phyloP scores from a whole-genome alignment of 2,888 invertebrate species.

The Aradus depressus region DNA sequence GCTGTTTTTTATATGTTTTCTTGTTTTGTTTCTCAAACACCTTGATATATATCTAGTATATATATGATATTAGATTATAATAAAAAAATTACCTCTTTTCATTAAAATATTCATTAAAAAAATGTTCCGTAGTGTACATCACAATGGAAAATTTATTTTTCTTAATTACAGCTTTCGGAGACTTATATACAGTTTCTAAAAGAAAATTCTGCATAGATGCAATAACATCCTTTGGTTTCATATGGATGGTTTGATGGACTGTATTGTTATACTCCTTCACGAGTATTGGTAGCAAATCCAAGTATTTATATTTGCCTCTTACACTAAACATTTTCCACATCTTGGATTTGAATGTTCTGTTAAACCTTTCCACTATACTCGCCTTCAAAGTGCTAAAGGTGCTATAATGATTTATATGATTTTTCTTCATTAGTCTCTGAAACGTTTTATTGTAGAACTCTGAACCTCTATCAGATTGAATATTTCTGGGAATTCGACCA shows the following conservation, averaged over 20 bases:
- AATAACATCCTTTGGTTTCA: slow-evolving; percentile 23
- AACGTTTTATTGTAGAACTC: slow-evolving; percentile 25
- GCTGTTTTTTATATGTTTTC: too few species aligned
- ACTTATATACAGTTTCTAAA: too few species aligned
- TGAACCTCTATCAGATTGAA: slow-evolving; percentile 24
- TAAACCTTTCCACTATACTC: slow-evolving; percentile 22
- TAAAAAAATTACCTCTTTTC: too few species aligned
- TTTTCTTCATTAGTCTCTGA: slow-evolving; percentile 18
- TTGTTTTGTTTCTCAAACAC: too few species aligned
- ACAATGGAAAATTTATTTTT: too few species aligned
- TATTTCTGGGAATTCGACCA: slow-evolving; percentile 18
- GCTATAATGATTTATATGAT: slow-evolving; percentile 24
- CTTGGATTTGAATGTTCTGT: slow-evolving; percentile 19
- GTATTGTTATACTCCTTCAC: slow-evolving; percentile 19
- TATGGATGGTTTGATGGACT: slow-evolving; percentile 18
- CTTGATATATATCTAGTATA: too few species aligned
- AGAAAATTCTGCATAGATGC: too few species aligned
- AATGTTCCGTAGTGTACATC: too few species aligned
- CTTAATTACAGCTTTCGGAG: too few species aligned
- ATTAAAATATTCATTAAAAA: too few species aligned
- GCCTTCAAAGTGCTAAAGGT: slow-evolving; percentile 21
- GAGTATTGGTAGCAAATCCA: slow-evolving; percentile 17
- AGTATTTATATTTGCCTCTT: slow-evolving; percentile 16
- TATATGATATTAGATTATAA: too few species aligned
- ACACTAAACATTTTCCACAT: slow-evolving; percentile 21